phyloP scores from a whole-genome alignment of 2,888 invertebrate species.

The Aelia acuminata region DNA sequence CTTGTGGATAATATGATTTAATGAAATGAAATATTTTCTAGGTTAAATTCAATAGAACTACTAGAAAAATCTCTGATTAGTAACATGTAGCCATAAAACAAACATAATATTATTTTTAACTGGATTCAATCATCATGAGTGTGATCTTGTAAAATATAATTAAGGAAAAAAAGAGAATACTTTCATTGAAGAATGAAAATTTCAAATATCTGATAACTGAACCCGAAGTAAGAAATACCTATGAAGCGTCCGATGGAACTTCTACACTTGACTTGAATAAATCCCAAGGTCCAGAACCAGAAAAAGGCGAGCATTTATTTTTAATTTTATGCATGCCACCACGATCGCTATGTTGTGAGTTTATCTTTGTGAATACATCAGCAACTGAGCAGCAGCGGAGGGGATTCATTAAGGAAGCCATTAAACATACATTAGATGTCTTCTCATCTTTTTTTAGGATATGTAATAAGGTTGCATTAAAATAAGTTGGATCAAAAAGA shows the following conservation, averaged over 20 bases:
- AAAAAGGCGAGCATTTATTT: slow-evolving; percentile 33
- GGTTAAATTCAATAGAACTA: no score
- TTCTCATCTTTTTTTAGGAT: slow-evolving; percentile 52
- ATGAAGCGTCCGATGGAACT: background rate
- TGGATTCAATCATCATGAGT: no score
- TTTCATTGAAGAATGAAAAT: no score
- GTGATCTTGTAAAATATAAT: no score
- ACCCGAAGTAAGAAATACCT: background rate
- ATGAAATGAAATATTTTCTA: no score
- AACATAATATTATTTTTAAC: no score
- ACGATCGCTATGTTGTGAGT: slow-evolving; percentile 27
- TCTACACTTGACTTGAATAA: background rate
- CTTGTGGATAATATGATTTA: no score
- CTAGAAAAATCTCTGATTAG: no score
- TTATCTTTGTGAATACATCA: slow-evolving; percentile 57
- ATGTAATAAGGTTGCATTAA: slow-evolving; percentile 37
- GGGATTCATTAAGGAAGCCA: slow-evolving; percentile 54
- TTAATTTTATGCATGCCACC: slow-evolving; percentile 52
- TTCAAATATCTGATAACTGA: background rate
- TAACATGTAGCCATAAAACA: no score
- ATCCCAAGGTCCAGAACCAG: background rate
- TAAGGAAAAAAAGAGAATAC: no score
- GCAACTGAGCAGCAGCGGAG: slow-evolving; percentile 5
- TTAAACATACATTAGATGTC: slow-evolving; percentile 55
- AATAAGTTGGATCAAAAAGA: background rate